Evolutionary conservation across 2,797 vertebrate species (phyloP).

Genomic region (Lacerta viridis): DNA sequence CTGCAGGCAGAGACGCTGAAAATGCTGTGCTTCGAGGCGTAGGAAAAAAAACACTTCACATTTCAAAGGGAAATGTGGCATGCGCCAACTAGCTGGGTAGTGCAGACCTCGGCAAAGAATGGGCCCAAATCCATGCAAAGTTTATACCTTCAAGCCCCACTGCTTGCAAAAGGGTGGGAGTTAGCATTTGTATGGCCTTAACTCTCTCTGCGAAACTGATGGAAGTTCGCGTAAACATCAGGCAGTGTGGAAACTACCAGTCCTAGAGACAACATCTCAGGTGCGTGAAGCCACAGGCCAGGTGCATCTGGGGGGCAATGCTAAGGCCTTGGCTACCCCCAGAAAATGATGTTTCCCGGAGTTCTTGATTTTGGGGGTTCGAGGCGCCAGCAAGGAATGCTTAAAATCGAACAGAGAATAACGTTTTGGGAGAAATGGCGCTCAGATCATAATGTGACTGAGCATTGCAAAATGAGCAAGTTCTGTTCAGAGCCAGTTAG

Average conservation of each 20-base stretch:
- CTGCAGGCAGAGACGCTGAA: constrained; percentile 62
- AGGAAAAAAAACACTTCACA: background rate
- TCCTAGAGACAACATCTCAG: background rate
- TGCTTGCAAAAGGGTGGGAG: background rate
- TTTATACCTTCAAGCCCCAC: background rate
- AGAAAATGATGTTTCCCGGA: background rate
- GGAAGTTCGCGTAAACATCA: background rate
- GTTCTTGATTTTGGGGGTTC: background rate
- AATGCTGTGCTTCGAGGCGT: constrained; percentile 52
- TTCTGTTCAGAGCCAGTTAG: too few relatives aligned
- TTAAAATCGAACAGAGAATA: too few relatives aligned
- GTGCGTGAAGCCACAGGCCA: background rate
- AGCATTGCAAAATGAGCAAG: too few relatives aligned
- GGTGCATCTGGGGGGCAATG: too few relatives aligned
- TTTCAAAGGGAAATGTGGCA: background rate
- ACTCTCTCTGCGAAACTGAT: background rate
- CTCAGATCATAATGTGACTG: too few relatives aligned
- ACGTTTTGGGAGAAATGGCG: too few relatives aligned
- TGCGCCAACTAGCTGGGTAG: background rate
- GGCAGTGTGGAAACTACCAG: background rate
- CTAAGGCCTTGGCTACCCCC: background rate
- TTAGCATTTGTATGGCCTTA: background rate
- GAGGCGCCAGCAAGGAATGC: background rate
- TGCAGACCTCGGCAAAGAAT: background rate
- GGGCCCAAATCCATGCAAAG: background rate